Conservation (phyloP, 37 sponge, comb jelly and placozoan species). For the Bolinopsis microptera region DNA sequence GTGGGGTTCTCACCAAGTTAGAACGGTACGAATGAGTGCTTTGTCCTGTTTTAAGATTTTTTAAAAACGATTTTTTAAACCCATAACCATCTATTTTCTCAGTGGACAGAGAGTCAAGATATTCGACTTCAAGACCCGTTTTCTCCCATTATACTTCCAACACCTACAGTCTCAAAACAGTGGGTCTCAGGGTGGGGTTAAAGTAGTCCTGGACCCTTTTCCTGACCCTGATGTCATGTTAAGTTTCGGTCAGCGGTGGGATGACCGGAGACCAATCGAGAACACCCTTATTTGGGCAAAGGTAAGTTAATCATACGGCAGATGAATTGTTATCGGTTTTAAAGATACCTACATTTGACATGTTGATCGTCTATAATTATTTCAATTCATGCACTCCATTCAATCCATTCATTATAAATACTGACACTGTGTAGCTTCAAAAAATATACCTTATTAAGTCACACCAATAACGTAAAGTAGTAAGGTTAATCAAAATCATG, state of each 20-base stretch:
- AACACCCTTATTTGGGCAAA: constrained; percentile 70
- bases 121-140: constrained; percentile 59
- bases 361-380: neutral
- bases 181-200: neutral
- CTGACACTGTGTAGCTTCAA: no score
- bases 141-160: constrained; percentile 41
- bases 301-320: neutral
- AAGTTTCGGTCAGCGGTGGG: constrained; percentile 83
- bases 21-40: neutral
- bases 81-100: neutral
- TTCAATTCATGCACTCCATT: no score
- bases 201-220: constrained; percentile 22
- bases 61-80: no score
- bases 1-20: constrained; percentile 47
- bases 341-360: no score
- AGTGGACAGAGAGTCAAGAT: constrained; percentile 60
- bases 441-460: no score
- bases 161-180: constrained; percentile 25
- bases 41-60: no score
- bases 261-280: constrained; percentile 70
- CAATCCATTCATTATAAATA: no score
- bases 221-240: constrained; percentile 74
- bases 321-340: no score
- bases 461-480: no score
- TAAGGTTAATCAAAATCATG: no score